Evolutionary conservation across 2,797 vertebrate genomes (phyloP).

Genomic region (Heteromormyrus szaboi): DNA sequence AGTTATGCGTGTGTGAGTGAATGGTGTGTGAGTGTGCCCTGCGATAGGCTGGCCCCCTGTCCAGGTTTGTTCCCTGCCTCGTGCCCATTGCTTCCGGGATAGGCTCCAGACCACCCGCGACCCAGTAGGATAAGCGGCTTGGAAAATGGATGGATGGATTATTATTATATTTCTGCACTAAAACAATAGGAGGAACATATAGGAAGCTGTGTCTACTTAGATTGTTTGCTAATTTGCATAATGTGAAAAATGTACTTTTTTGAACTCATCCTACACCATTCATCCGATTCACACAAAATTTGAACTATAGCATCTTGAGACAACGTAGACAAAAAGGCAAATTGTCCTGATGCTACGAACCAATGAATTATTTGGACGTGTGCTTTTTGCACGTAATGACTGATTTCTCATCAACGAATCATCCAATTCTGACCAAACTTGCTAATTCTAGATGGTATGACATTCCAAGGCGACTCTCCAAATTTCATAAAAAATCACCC

Average conservation of each 20-base stretch:
- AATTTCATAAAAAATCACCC: neutral
- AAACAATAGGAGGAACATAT: neutral
- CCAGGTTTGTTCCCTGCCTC: too few relatives aligned
- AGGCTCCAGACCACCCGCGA: too few relatives aligned
- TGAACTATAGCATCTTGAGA: neutral
- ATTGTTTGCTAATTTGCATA: neutral
- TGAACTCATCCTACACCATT: neutral
- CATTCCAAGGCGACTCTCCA: neutral
- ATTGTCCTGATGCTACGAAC: neutral
- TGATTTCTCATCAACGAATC: neutral
- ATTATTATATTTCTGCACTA: neutral
- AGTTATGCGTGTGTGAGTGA: too few relatives aligned
- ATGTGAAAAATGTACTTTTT: neutral
- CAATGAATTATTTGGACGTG: neutral
- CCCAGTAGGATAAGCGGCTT: too few relatives aligned
- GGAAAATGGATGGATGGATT: too few relatives aligned
- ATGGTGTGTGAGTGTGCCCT: too few relatives aligned
- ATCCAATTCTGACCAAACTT: neutral
- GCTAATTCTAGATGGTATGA: neutral
- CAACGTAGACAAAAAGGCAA: neutral
- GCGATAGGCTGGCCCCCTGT: too few relatives aligned
- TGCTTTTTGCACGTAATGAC: neutral
- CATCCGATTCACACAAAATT: neutral
- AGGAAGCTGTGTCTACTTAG: neutral
- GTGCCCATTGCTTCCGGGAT: too few relatives aligned